Evolutionary conservation across 2,113 vertebrate species (phyloP), one percentile per base, ranked within the genome.

Genomic region (Amphiprion percula): DNA sequence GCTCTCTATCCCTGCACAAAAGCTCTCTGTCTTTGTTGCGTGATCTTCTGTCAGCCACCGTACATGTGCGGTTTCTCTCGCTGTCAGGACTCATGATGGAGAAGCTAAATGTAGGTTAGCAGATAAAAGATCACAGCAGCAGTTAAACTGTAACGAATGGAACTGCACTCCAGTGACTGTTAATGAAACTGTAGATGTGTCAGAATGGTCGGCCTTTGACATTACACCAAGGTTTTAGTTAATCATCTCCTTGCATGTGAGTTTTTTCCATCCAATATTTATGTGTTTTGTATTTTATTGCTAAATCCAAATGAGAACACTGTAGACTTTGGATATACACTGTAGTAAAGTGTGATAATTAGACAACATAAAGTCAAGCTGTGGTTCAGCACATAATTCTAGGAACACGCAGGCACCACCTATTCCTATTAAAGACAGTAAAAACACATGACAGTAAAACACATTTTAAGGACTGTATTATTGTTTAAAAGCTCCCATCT

Each of bases 111-210:
- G 37, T 9, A 24, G 8, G 41, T 2, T 37, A 8, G 3, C 8
- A 4, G 8, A 64, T 8, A 26, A 69, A 67, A 75, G 23, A 58
- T 74, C 53, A 37, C 3, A 46, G 10, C 11, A 17, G 17, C 24
- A 12, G 83, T 79, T 89, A 78, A 81, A 86, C 2, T 65, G 59
- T 83, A 81, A 79, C 80, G 16, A 41, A 14, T 21, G 39, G 65
- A 79, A 52, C 85, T 86, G 62, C 8, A 0, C 59, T 16, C 15
- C 72, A 71, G 54, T 41, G 17, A 16, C 54, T 39, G 30, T 69
- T 74, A n/a, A 69, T 67, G 44, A 69, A 78, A 24, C 10, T 53
- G 24, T 47, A 17, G n/a, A 49, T 66, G 44, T 68, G 71, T 74
- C 15, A 28, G 24, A 71, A 68, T 69, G 21, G 33, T 39, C 6